phyloP scores from a whole-genome alignment of 1,140 invertebrate species.

The Latrodectus geometricus region DNA sequence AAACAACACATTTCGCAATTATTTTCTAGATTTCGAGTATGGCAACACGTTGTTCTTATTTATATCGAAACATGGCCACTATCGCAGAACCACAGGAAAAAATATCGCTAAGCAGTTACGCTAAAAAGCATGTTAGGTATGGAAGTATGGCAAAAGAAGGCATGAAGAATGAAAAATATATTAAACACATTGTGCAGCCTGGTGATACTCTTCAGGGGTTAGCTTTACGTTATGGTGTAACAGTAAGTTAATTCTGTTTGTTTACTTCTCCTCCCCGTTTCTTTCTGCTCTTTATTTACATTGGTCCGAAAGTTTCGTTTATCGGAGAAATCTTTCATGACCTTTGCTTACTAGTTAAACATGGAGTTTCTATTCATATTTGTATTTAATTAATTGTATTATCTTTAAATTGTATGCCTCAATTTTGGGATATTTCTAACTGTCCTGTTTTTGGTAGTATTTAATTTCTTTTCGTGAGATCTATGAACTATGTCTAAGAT shows the following conservation, averaged over 20 bases:
- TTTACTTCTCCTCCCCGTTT: neutral
- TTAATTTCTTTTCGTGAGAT: no score
- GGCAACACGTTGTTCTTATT: constrained; percentile 10
- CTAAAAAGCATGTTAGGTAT: constrained; percentile 86
- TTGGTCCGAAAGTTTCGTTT: no score
- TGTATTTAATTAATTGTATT: no score
- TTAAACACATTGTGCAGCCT: constrained; percentile 83
- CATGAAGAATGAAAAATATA: constrained; percentile 73
- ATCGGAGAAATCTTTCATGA: no score
- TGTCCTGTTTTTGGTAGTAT: no score
- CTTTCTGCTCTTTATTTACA: neutral
- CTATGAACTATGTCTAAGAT: no score
- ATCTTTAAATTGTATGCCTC: no score
- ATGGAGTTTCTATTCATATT: no score
- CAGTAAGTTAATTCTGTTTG: constrained; percentile 76
- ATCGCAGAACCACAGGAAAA: constrained; percentile 72
- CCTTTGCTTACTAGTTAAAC: no score
- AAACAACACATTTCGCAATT: no score
- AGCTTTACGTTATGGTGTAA: constrained; percentile 90
- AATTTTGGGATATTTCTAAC: no score
- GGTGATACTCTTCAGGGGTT: constrained; percentile 93
- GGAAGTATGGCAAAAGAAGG: constrained; percentile 83
- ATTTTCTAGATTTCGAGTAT: neutral
- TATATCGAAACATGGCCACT: constrained; percentile 30
- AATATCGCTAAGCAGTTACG: constrained; percentile 84